phyloP scores from a whole-genome alignment of 2,113 vertebrate species.

The Mugil cephalus region DNA sequence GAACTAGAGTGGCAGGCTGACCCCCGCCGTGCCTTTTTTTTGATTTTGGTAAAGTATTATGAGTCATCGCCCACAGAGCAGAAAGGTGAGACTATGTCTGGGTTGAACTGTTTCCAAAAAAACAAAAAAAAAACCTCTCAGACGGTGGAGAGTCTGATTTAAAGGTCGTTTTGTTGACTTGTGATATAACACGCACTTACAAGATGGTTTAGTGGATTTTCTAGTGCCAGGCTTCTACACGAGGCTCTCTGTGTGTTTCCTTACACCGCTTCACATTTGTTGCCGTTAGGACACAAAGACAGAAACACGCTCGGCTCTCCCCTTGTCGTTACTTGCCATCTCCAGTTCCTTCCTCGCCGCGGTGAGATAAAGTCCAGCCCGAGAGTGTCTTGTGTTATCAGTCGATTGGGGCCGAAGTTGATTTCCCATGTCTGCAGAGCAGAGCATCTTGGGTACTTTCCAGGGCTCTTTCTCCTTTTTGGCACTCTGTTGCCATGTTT shows the following conservation, averaged over 20 bases:
- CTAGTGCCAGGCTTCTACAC: background rate
- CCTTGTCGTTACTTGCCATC: constrained; percentile 38
- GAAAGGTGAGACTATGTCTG: constrained; percentile 62
- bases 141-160: constrained; percentile 20
- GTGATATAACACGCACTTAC: constrained; percentile 24
- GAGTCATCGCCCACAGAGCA: constrained; percentile 50
- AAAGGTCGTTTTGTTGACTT: constrained; percentile 33
- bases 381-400: constrained; percentile 39
- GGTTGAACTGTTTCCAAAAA: constrained; percentile 8
- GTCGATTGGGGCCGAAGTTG: constrained; percentile 23
- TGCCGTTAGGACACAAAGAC: constrained; percentile 14
- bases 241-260: background rate
- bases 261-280: constrained; percentile 14
- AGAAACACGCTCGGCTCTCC: constrained; percentile 9
- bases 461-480: constrained; percentile 71
- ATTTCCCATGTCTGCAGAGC: constrained; percentile 17
- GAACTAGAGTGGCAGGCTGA: constrained; percentile 43
- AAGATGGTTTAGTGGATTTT: constrained; percentile 1
- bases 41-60: constrained; percentile 23
- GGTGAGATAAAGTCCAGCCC: background rate
- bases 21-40: constrained; percentile 39
- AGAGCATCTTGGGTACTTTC: constrained; percentile 79
- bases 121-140: constrained; percentile 22
- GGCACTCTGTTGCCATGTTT: constrained; percentile 57
- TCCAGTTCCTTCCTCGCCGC: background rate